phyloP scores from a whole-genome alignment of 2,113 vertebrate species.

The Gallinago paraguaiae region DNA sequence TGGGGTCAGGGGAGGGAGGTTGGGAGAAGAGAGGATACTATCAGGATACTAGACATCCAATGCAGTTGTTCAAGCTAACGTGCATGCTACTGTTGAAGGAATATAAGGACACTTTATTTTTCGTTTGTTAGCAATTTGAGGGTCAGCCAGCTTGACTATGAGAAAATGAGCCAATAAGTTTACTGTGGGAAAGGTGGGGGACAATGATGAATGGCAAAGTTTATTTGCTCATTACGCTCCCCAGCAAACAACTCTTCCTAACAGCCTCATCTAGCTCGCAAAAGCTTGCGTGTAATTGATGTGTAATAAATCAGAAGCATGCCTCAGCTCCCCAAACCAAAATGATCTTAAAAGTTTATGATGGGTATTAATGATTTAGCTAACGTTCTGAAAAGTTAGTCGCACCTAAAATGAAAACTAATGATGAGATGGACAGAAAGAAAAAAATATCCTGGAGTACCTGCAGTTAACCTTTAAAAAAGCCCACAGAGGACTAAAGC shows the following conservation, averaged over 20 bases:
- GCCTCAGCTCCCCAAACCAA: background rate
- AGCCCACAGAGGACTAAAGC: background rate
- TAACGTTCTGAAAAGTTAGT: background rate
- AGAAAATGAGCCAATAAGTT: slow-evolving; percentile 18
- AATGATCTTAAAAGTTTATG: background rate
- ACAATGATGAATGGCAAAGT: background rate
- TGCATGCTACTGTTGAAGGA: background rate
- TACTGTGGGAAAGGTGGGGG: background rate
- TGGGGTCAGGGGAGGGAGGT: no score
- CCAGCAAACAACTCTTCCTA: background rate
- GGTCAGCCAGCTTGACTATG: background rate
- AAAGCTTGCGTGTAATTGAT: background rate
- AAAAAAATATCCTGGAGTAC: background rate
- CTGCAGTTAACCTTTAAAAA: background rate
- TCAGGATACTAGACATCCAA: background rate
- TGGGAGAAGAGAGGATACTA: background rate
- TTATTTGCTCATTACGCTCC: background rate
- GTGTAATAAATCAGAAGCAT: background rate
- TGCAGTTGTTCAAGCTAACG: background rate
- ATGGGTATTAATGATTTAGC: background rate
- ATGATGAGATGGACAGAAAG: background rate
- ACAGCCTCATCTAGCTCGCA: background rate
- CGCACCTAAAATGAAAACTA: background rate
- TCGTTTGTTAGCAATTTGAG: background rate
- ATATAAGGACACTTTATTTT: background rate